These are phyloP conservation scores for Terrapene triunguis DNA, from an alignment of 2,113 vertebrate genomes.

Conservation along the genomic window DNA sequence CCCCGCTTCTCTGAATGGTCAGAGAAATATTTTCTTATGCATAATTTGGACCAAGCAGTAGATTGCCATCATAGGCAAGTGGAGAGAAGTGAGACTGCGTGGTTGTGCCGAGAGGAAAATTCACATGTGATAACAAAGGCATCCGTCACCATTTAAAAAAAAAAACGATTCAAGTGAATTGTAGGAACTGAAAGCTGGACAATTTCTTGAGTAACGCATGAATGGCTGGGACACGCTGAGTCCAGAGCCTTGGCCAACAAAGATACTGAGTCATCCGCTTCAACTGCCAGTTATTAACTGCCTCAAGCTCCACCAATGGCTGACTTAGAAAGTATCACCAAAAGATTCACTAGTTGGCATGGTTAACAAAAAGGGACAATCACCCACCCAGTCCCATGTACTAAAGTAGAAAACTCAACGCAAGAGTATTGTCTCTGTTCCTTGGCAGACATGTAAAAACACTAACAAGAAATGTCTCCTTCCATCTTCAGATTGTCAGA, in stretches of 20 bases:
- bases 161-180: constrained; percentile 1
- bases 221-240: neutral
- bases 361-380: neutral
- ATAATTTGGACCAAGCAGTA: neutral
- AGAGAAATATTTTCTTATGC: neutral
- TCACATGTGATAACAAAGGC: neutral
- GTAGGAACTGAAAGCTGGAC: constrained; percentile 20
- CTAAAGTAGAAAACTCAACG: constrained; percentile 32
- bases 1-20: neutral
- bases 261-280: constrained; percentile 5
- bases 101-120: neutral
- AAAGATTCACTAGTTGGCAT: neutral
- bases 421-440: neutral
- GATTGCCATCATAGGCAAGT: neutral
- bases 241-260: neutral
- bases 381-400: neutral
- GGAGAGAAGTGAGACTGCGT: constrained; percentile 18
- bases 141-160: neutral
- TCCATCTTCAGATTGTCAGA: neutral
- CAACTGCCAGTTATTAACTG: constrained; percentile 13
- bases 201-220: constrained; percentile 27
- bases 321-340: constrained; percentile 17
- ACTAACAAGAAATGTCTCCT: neutral
- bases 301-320: constrained; percentile 5
- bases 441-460: neutral